Percentiles rank a stretch among this genome's conserved stretches.
These are phyloP conservation scores for Paramormyrops hopkinsi DNA, from an alignment of 2,797 vertebrate genomes.

Conservation along the genomic window DNA sequence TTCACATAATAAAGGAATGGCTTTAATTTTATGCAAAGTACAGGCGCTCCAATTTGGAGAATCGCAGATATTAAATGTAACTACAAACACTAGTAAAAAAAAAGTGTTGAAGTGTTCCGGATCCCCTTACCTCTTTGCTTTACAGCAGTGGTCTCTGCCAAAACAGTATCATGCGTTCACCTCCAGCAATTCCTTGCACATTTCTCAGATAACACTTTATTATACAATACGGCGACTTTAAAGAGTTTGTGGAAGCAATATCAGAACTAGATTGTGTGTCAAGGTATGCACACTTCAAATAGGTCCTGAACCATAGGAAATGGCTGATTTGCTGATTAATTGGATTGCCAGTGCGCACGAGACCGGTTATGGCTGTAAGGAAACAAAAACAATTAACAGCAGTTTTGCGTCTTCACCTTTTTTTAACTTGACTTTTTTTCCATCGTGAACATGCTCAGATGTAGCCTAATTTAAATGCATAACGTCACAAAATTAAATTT, in stretches of 20 bases:
- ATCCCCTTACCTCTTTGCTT: neutral
- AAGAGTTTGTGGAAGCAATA: neutral
- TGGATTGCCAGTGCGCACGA: neutral
- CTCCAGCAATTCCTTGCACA: neutral
- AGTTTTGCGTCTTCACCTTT: neutral
- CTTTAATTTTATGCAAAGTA: neutral
- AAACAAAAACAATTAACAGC: neutral
- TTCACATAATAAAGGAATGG: neutral
- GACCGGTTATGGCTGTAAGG: neutral
- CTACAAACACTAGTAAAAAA: neutral
- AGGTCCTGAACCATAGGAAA: neutral
- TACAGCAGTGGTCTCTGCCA: neutral
- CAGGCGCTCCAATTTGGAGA: neutral
- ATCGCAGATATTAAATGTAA: neutral
- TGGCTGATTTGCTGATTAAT: neutral
- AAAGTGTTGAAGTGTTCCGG: neutral
- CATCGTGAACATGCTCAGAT: neutral
- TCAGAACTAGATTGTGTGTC: neutral
- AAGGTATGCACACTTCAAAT: neutral
- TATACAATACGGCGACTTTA: neutral
- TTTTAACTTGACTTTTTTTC: neutral
- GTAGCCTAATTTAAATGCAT: neutral
- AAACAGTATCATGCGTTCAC: neutral
- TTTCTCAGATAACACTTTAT: neutral
- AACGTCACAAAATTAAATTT: neutral